Conservation (phyloP, 2,888 invertebrate species). For the Odontocolon sp. region DNA sequence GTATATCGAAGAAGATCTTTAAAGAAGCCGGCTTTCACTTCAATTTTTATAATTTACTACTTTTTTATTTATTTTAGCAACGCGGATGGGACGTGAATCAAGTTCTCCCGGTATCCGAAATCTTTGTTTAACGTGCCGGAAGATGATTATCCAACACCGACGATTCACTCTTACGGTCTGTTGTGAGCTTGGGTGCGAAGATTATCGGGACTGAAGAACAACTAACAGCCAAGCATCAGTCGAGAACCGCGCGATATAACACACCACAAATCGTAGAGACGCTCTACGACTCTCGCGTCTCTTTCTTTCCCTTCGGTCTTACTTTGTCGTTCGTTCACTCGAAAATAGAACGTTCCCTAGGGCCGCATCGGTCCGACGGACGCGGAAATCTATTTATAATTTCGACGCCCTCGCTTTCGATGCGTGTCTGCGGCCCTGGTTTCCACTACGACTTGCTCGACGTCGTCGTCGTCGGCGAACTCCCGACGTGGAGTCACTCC, state of each 20-base stretch:
- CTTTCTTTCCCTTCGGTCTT: not conserved
- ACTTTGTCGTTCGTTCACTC: conserved; percentile 39
- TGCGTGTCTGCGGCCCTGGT: conserved; percentile 71
- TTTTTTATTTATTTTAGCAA: not conserved
- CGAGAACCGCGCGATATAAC: conserved; percentile 36
- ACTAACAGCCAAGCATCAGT: conserved; percentile 15
- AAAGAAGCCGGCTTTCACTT: conserved; percentile 1
- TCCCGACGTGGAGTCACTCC: conserved; percentile 6
- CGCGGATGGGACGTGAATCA: too few species aligned
- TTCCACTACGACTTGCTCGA: conserved; percentile 27
- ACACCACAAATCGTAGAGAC: conserved; percentile 31
- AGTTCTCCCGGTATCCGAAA: not conserved
- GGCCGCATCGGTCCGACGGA: conserved; percentile 74
- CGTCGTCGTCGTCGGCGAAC: conserved; percentile 2
- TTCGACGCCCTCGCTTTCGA: conserved; percentile 64
- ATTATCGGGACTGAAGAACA: conserved; percentile 51
- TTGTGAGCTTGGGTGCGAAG: conserved; percentile 39
- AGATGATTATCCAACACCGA: conserved; percentile 42
- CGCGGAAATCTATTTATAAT: conserved; percentile 73
- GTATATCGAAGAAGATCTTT: not conserved
- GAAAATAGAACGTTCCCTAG: conserved; percentile 74
- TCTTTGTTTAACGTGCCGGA: conserved; percentile 28
- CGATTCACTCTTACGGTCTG: conserved; percentile 31
- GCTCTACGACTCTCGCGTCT: conserved; percentile 12
- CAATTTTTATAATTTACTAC: not conserved